Base-by-base conservation (phyloP, 1,140 invertebrate species). In the Sweltsa coloradensis region DNA sequence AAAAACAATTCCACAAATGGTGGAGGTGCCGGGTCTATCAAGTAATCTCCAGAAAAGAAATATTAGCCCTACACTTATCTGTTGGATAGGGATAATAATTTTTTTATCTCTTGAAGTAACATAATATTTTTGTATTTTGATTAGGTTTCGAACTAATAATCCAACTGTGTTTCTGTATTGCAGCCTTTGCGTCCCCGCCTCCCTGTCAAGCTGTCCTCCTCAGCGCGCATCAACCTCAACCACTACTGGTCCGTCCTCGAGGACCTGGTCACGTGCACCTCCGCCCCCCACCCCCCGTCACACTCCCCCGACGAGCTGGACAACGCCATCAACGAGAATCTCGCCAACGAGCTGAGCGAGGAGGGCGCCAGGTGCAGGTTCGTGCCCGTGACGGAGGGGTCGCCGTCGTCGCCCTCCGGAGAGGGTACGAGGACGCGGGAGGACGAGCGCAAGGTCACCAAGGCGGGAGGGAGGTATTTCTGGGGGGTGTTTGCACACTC, bases 171-270 rank as follows among this genome's bases (percentile, higher is more conserved):
- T 39, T 22, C 5, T 49, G n/a, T 48, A 11, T 51, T 54, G 9
- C 45, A 54, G 53, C 37, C 42, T 5, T 42, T 45, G 43, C 46
- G 47, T 13, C 53, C 50, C 3, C 34, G 14, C n/a, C 31, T 54
- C 24, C 44, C 47, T 9, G 23, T 50, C 3, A 54, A 50, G 34
- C 19, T 54, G 23, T 44, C 49, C 1, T 24, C 31, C 14, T 49
- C 51, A 2, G 42, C 50, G 3, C 27, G 51, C 5, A 54, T 54
- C 41, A 54, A 54, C 21, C 40, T 54, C n/a, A 54, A 54, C 51
- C 37, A 52, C n/a, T 52, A 54, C 43, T 54, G 53, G 53, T 41
- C 49, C 34, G 34, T 40, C 24, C 29, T 54, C 2, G 51, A 54
- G 39, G 53, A 47, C 19, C 25, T 52, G 36, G 45, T 54, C 21